A percentile compares a stretch with the other conserved stretches of the same genome.
These are phyloP conservation scores for Tinamus major DNA, from an alignment of 2,797 vertebrate species.

Conservation along the genomic window DNA sequence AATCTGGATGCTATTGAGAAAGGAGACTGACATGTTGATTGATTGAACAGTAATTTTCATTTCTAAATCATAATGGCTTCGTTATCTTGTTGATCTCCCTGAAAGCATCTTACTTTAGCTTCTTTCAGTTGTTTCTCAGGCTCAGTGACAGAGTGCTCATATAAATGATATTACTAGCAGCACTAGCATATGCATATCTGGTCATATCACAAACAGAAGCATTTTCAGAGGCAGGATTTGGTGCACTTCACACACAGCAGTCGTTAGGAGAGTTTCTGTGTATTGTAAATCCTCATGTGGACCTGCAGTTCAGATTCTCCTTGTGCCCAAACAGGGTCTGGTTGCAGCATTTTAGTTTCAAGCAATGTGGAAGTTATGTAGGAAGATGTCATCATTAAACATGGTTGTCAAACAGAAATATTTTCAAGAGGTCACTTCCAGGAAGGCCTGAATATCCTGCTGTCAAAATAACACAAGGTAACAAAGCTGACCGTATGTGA, in stretches of 20 bases:
- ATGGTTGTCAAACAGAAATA: not conserved
- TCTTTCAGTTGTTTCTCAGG: not conserved
- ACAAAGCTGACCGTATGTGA: not conserved
- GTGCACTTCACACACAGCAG: not conserved
- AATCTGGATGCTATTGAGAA: not conserved
- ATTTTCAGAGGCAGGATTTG: not conserved
- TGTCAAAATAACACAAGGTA: not conserved
- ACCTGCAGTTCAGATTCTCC: not conserved
- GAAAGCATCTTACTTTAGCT: not conserved
- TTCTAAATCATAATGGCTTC: not conserved
- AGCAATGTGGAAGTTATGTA: constrained; percentile 25
- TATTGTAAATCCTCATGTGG: constrained; percentile 7
- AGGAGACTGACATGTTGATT: not conserved
- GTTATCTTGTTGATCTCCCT: not conserved
- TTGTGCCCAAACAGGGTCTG: not conserved
- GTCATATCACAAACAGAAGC: not conserved
- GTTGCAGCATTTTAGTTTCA: not conserved
- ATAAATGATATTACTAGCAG: not conserved
- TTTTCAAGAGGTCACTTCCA: not conserved
- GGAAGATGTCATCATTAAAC: not conserved
- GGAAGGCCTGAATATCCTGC: not conserved
- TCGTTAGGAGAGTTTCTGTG: not conserved
- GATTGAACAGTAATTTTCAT: not conserved
- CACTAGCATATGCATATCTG: not conserved
- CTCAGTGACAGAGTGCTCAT: not conserved